A percentile compares a stretch with the other conserved stretches of the same genome.
phyloP scores from a whole-genome alignment of 2,797 vertebrate genomes.

The Linurgus olivaceus region DNA sequence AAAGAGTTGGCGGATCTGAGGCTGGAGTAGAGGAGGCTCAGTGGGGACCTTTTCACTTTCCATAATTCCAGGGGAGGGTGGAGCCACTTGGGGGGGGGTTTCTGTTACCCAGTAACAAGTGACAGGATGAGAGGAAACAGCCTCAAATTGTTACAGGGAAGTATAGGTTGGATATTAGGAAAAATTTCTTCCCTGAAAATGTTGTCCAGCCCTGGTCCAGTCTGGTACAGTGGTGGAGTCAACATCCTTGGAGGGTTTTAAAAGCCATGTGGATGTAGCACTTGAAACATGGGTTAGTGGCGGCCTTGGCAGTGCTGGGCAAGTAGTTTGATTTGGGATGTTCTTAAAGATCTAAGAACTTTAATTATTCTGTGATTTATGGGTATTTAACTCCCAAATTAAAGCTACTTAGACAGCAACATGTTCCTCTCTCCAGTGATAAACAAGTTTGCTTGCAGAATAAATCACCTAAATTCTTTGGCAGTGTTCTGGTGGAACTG shows the following conservation, averaged over 20 bases:
- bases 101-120: neutral
- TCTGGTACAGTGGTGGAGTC: neutral
- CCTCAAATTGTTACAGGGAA: neutral
- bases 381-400: neutral
- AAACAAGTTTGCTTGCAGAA: neutral
- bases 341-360: neutral
- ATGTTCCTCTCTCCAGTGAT: neutral
- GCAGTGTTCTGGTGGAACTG: neutral
- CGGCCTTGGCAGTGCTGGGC: neutral
- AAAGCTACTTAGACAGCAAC: neutral
- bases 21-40: neutral
- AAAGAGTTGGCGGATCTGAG: neutral
- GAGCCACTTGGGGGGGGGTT: accelerated
- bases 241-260: neutral
- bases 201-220: neutral
- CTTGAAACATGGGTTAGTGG: neutral
- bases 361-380: neutral
- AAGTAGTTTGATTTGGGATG: neutral
- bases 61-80: neutral
- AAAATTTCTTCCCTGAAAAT: neutral
- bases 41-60: no score
- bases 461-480: neutral
- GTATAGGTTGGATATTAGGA: neutral
- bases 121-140: neutral
- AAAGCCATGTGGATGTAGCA: neutral